Evolutionary conservation across 2,113 vertebrate genomes (phyloP).

Genomic region (Sphaerodactylus townsendi): DNA sequence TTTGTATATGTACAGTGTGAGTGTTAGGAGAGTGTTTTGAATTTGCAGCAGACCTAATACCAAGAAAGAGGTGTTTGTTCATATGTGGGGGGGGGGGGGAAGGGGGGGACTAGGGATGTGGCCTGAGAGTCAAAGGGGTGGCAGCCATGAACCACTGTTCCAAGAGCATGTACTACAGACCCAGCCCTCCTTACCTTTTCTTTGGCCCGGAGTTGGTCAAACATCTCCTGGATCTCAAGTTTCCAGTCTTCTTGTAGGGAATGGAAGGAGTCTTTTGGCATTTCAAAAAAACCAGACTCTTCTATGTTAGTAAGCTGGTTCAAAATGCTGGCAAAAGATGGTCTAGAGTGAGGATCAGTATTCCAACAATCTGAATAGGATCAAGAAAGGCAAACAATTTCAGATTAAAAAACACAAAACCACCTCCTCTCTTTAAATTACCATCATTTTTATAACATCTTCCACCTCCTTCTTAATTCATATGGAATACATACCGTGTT

Average conservation of each 20-base stretch:
- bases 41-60: too few species aligned
- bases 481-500: background rate
- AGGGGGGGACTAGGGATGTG: too few species aligned
- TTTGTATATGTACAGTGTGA: too few species aligned
- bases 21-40: too few species aligned
- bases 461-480: background rate
- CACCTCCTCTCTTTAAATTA: background rate
- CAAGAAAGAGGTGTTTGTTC: too few species aligned
- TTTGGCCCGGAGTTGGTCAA: slow-evolving; percentile 95
- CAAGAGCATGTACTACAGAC: background rate
- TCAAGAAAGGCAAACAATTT: slow-evolving; percentile 39
- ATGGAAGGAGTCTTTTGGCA: slow-evolving; percentile 96
- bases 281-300: slow-evolving; percentile 97
- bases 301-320: slow-evolving; percentile 93
- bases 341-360: slow-evolving; percentile 87
- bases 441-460: background rate
- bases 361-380: slow-evolving; percentile 91
- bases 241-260: slow-evolving; percentile 98
- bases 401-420: background rate
- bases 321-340: slow-evolving; percentile 87
- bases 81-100: too few species aligned
- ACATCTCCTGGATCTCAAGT: slow-evolving; percentile 98
- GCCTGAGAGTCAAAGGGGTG: too few species aligned
- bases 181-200: slow-evolving; percentile 82
- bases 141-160: too few species aligned